Conservation (phyloP, 2,113 vertebrate species). For the Tragelaphus scriptus region DNA sequence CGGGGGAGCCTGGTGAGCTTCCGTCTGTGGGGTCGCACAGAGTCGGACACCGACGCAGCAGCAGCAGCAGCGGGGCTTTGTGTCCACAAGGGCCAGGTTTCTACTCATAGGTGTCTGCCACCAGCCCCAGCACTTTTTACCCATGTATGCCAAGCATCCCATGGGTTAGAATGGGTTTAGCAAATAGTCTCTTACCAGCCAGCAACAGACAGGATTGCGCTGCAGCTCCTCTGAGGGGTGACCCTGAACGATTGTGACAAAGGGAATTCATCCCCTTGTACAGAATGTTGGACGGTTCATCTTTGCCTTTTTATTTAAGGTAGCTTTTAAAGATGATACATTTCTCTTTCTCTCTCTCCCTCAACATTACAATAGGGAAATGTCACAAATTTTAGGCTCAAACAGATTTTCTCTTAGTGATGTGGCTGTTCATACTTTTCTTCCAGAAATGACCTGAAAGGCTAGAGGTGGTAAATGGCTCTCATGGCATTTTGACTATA, state of each 20-base stretch:
- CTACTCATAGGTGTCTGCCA: not conserved
- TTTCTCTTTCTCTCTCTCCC: not conserved
- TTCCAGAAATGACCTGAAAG: slow-evolving; percentile 22
- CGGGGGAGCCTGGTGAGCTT: too few species aligned
- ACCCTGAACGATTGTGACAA: not conserved
- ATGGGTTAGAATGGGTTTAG: not conserved
- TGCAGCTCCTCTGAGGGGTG: not conserved
- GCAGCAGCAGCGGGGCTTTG: not conserved
- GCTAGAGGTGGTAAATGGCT: slow-evolving; percentile 22
- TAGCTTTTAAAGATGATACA: not conserved
- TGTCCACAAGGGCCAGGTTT: not conserved
- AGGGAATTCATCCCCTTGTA: not conserved
- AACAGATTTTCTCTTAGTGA: not conserved
- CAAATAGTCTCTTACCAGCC: not conserved
- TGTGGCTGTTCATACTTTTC: slow-evolving; percentile 15
- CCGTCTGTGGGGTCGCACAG: too few species aligned
- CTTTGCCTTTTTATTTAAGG: not conserved
- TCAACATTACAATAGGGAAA: not conserved
- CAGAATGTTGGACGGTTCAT: not conserved
- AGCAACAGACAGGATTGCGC: not conserved
- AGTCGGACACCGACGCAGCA: too few species aligned
- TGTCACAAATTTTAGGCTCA: not conserved
- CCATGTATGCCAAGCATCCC: not conserved
- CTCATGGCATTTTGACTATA: not conserved
- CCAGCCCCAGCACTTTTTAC: not conserved